Conservation (phyloP, 2,888 invertebrate species). For the Elmis aenea region DNA sequence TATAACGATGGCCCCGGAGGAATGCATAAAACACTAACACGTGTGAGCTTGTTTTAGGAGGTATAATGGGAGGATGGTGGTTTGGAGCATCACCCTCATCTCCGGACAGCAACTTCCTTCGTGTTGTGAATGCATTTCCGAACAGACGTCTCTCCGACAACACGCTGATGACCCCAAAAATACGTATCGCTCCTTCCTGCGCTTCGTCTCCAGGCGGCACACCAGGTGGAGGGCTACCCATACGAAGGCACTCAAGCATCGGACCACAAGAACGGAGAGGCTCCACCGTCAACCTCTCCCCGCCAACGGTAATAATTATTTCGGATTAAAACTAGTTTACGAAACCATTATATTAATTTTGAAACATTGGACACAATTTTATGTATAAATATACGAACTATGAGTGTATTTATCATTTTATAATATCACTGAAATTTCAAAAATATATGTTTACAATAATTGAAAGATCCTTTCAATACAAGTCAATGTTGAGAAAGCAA, state of each 20-base stretch:
- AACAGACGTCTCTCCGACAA: conserved; percentile 88
- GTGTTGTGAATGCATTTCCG: conserved; percentile 75
- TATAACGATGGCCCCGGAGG: too few species aligned
- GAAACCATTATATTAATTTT: too few species aligned
- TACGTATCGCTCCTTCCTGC: conserved; percentile 82
- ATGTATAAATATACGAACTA: too few species aligned
- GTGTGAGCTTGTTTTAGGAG: too few species aligned
- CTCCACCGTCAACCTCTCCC: conserved; percentile 79
- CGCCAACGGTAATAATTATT: conserved; percentile 67
- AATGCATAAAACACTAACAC: too few species aligned
- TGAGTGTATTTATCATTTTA: not conserved
- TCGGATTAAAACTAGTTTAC: conserved; percentile 10
- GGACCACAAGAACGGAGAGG: conserved; percentile 84
- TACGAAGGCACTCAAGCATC: conserved; percentile 85
- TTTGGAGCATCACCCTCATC: conserved; percentile 78
- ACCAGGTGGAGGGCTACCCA: conserved; percentile 73
- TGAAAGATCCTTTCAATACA: conserved; percentile 4
- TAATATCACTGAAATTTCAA: not conserved
- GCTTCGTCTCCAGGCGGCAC: conserved; percentile 73
- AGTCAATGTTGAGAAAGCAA: conserved; percentile 52
- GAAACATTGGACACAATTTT: too few species aligned
- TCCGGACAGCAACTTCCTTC: conserved; percentile 81
- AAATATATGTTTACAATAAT: not conserved
- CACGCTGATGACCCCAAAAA: conserved; percentile 86
- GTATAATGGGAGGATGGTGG: conserved; percentile 74